Evolutionary conservation across 2,113 vertebrate species (phyloP).

Genomic region (Equus quagga): DNA sequence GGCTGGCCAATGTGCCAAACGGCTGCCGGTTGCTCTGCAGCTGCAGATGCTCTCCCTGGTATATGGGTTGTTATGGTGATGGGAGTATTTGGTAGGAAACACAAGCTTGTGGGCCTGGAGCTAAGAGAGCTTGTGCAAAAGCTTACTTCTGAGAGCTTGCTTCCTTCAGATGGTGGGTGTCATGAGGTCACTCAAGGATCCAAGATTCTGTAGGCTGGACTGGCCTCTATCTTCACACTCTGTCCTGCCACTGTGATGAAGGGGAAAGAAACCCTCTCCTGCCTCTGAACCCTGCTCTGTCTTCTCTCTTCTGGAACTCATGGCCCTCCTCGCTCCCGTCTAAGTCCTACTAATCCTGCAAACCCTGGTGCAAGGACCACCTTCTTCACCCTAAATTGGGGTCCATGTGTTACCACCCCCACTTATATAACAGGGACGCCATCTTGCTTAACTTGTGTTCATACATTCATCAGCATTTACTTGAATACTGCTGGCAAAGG

Average conservation of each 20-base stretch:
- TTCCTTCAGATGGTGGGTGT: not conserved
- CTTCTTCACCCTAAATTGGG: not conserved
- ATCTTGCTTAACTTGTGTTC: not conserved
- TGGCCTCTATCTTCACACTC: not conserved
- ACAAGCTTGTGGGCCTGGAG: not conserved
- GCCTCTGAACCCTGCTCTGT: not conserved
- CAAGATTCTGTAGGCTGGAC: not conserved
- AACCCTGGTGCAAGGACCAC: not conserved
- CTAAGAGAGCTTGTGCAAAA: not conserved
- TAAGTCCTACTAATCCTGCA: not conserved
- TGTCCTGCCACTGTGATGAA: fast-evolving
- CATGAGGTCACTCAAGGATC: not conserved
- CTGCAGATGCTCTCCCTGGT: no score
- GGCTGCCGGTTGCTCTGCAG: not conserved
- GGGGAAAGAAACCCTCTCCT: no score
- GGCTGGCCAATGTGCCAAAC: not conserved
- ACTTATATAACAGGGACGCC: no score
- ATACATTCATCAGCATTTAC: not conserved
- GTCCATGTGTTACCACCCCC: not conserved
- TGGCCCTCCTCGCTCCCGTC: no score
- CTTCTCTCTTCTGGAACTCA: not conserved
- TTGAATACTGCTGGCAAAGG: not conserved
- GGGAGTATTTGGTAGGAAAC: not conserved
- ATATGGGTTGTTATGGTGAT: not conserved
- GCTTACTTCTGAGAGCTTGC: not conserved